A percentile compares a stretch with the other conserved stretches of the same genome.
These are phyloP conservation scores for Beroe ovata DNA, from an alignment of 37 sponge, comb jelly and placozoan genomes.

Conservation along the genomic window DNA sequence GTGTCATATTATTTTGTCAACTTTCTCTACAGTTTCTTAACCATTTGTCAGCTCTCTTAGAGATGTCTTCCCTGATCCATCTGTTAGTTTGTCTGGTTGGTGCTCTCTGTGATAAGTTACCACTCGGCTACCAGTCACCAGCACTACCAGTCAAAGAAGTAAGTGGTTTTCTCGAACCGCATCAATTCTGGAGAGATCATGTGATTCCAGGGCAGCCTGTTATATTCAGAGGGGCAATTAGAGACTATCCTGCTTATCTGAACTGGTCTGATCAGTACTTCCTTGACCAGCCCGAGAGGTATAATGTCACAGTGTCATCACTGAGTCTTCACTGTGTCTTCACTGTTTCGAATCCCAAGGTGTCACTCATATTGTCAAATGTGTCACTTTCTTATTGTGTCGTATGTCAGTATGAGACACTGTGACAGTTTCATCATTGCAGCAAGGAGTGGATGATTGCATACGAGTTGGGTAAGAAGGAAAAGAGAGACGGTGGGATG, in stretches of 20 bases:
- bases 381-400: no score
- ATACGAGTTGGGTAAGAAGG: constrained; percentile 55
- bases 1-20: no score
- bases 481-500: constrained; percentile 12
- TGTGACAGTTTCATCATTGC: no score
- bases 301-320: neutral
- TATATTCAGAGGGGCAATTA: constrained; percentile 16
- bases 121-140: constrained; percentile 24
- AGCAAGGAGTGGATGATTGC: constrained; percentile 17
- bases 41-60: no score
- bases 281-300: constrained; percentile 7
- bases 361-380: no score
- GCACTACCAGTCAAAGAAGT: constrained; percentile 6
- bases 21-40: no score
- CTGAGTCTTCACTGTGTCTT: neutral
- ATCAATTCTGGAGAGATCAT: neutral
- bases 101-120: neutral
- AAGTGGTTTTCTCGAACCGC: constrained; percentile 1
- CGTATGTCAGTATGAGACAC: no score
- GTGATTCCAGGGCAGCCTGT: constrained; percentile 53
- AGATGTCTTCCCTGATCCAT: no score
- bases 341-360: no score
- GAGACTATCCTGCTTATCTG: constrained; percentile 17
- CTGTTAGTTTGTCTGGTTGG: no score
- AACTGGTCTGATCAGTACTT: constrained; percentile 52